Evolutionary conservation across 1,140 invertebrate species (phyloP).

Genomic region (Dendroctonus valens): DNA sequence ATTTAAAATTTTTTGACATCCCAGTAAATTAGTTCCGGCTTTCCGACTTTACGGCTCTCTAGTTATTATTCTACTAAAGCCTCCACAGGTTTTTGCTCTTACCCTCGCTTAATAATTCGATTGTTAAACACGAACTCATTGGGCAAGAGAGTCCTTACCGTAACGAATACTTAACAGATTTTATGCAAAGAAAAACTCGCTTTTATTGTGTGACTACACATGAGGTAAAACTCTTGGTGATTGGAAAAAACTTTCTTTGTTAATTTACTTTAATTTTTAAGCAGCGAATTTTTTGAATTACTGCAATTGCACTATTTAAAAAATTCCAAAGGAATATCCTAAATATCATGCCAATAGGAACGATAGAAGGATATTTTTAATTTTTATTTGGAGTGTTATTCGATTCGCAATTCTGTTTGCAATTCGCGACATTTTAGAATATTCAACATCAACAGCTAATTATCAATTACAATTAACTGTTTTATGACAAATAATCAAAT

Average conservation of each 20-base stretch:
- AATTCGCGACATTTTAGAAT: no score
- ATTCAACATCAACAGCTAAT: no score
- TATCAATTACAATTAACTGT: no score
- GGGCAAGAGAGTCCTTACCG: background rate
- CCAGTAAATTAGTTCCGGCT: no score
- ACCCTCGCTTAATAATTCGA: background rate
- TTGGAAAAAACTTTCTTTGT: background rate
- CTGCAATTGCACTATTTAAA: background rate
- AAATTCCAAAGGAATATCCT: background rate
- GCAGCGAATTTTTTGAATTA: background rate
- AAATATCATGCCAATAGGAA: background rate
- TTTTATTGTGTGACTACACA: background rate
- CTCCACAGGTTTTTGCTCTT: background rate
- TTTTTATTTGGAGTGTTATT: no score
- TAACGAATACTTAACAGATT: constrained; percentile 3
- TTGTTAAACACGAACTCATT: background rate
- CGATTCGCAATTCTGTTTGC: no score
- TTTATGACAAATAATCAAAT: no score
- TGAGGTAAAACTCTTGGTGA: background rate
- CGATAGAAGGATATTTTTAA: background rate
- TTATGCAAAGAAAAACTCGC: background rate
- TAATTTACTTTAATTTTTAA: background rate
- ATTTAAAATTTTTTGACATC: no score
- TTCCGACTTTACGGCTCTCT: background rate
- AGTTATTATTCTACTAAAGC: background rate